These are phyloP conservation scores for Acanthurus leucopareius DNA, from an alignment of 2,797 vertebrate species.

Conservation along the genomic window DNA sequence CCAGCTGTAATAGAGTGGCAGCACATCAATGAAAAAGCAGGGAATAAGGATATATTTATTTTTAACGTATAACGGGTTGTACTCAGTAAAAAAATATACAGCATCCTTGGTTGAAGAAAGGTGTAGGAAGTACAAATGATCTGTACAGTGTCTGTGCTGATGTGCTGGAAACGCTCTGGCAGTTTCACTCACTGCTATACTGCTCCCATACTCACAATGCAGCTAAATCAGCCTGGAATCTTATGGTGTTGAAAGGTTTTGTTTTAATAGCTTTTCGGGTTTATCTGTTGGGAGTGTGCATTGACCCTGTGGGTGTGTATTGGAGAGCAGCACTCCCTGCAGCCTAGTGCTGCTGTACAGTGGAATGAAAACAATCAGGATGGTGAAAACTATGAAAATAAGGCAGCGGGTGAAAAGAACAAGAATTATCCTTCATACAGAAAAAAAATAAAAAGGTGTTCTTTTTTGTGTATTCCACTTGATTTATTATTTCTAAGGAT, in stretches of 20 bases:
- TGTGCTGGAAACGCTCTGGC: constrained; percentile 27
- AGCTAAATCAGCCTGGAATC: constrained; percentile 66
- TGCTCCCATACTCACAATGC: constrained; percentile 23
- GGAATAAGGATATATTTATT: not conserved
- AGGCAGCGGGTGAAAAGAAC: constrained; percentile 30
- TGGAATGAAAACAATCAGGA: constrained; percentile 46
- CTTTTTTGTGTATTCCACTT: constrained; percentile 27
- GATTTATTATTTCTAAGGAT: constrained; percentile 50
- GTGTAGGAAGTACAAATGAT: constrained; percentile 9
- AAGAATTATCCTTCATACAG: constrained; percentile 16
- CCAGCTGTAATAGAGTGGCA: not conserved
- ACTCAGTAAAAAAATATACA: not conserved
- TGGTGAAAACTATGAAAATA: constrained; percentile 53
- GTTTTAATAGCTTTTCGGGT: constrained; percentile 68
- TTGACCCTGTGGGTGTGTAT: constrained; percentile 52
- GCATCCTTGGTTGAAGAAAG: not conserved
- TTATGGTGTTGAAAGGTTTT: constrained; percentile 52
- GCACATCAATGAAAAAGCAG: not conserved
- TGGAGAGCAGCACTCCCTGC: constrained; percentile 44
- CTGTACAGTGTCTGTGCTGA: not conserved
- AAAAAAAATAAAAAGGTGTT: not conserved
- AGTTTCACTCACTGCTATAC: constrained; percentile 25
- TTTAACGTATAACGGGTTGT: not conserved
- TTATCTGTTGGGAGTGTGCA: constrained; percentile 49
- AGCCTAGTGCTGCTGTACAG: constrained; percentile 25